These are phyloP conservation scores for Teleopsis dalmanni DNA, from an alignment of 1,140 invertebrate genomes.

Conservation along the genomic window DNA sequence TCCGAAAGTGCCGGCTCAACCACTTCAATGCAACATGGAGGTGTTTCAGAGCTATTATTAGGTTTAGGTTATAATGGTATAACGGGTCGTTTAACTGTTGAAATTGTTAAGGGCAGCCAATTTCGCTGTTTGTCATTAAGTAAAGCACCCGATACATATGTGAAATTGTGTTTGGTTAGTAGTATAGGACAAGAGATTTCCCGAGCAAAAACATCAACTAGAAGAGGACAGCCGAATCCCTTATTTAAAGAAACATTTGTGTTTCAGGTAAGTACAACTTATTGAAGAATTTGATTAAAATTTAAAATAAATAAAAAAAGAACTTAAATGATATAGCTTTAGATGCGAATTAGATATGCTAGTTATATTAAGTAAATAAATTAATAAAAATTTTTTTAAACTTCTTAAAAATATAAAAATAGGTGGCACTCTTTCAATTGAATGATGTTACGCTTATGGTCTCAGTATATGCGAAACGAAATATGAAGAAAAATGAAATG, in stretches of 20 bases:
- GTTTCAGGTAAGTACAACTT: slow-evolving; percentile 73
- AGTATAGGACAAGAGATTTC: slow-evolving; percentile 89
- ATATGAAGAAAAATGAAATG: slow-evolving; percentile 92
- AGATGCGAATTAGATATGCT: too few species aligned
- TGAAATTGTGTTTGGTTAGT: slow-evolving; percentile 83
- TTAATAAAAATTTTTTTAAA: too few species aligned
- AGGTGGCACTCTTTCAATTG: slow-evolving; percentile 90
- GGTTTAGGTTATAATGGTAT: slow-evolving; percentile 88
- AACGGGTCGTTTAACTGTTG: slow-evolving; percentile 84
- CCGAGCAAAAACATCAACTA: slow-evolving; percentile 80
- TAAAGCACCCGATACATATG: slow-evolving; percentile 85
- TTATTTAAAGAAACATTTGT: slow-evolving; percentile 94
- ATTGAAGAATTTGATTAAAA: too few species aligned
- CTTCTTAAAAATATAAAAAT: neutral
- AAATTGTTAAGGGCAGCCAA: slow-evolving; percentile 85
- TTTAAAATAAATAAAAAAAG: too few species aligned
- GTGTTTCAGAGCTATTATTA: slow-evolving; percentile 80
- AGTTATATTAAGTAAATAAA: too few species aligned
- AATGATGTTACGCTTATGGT: slow-evolving; percentile 92
- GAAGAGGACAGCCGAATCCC: slow-evolving; percentile 87
- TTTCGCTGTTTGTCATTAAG: slow-evolving; percentile 69
- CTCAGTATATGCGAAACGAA: slow-evolving; percentile 83
- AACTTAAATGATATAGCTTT: too few species aligned
- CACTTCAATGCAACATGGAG: slow-evolving; percentile 82
- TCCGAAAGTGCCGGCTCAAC: slow-evolving; percentile 90